Conservation (phyloP, 2,797 vertebrate species). For the Cossypha niveicapilla region DNA sequence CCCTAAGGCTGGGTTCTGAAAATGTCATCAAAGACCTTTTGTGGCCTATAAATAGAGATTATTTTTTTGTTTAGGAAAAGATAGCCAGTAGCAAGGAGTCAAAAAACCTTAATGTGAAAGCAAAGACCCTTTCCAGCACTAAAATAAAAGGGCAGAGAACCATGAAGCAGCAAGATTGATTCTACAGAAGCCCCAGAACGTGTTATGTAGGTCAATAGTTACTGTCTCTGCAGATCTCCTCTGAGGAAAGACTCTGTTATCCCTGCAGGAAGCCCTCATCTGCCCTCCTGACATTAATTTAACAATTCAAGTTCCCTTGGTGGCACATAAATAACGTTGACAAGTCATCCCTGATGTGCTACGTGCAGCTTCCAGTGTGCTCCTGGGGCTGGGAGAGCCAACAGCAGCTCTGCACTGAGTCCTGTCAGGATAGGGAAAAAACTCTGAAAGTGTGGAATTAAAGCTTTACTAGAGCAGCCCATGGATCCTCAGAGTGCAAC, state of each 20-base stretch:
- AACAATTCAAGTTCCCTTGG: background rate
- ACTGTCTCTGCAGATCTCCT: conserved; percentile 5
- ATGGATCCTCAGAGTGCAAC: background rate
- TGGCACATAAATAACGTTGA: background rate
- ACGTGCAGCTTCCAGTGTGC: background rate
- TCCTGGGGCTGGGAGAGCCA: background rate
- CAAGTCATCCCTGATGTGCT: background rate
- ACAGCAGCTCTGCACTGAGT: background rate
- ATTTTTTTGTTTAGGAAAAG: background rate
- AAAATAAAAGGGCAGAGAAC: background rate
- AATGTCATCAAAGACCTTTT: background rate
- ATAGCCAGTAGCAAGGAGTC: background rate
- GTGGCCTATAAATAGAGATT: background rate
- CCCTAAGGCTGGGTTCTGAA: background rate
- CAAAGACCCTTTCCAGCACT: background rate
- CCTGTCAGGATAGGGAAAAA: background rate
- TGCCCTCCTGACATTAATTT: conserved; percentile 42
- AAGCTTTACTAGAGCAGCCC: background rate
- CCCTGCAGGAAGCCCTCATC: conserved; percentile 23
- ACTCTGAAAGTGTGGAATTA: background rate
- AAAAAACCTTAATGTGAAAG: background rate
- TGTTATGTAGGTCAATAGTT: conserved; percentile 60
- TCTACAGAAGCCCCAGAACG: conserved; percentile 38
- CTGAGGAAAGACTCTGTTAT: background rate
- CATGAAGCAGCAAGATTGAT: background rate